These are phyloP conservation scores for Gnatocerus cornutus DNA, from an alignment of 2,888 invertebrate species.

Conservation along the genomic window DNA sequence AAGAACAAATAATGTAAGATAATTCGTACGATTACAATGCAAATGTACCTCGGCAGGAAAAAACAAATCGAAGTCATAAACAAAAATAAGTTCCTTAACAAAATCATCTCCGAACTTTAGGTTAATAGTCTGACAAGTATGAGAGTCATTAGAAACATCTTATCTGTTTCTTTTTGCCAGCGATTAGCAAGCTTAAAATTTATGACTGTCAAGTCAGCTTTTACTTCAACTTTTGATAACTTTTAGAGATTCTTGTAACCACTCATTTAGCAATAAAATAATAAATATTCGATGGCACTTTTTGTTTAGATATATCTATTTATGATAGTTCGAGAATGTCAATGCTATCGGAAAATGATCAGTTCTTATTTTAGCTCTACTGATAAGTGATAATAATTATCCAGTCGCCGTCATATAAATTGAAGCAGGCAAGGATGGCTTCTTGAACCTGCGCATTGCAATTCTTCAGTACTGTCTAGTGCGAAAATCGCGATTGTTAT, in stretches of 20 bases:
- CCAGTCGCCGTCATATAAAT: not conserved
- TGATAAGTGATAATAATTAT: conserved; percentile 11
- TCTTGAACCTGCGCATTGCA: not conserved
- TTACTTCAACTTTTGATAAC: too few relatives aligned
- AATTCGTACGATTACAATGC: too few relatives aligned
- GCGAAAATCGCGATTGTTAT: conserved; percentile 11
- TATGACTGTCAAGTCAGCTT: not conserved
- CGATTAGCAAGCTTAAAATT: not conserved
- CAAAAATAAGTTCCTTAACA: too few relatives aligned
- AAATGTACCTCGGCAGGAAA: too few relatives aligned
- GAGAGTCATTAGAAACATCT: too few relatives aligned
- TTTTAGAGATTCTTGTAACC: too few relatives aligned
- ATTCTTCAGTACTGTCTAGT: not conserved
- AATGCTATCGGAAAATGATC: conserved; percentile 7
- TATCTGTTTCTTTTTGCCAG: too few relatives aligned
- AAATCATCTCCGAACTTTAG: too few relatives aligned
- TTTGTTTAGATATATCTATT: conserved; percentile 21
- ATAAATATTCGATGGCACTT: not conserved
- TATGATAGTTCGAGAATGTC: not conserved
- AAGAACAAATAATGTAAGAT: too few relatives aligned
- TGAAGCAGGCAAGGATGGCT: conserved; percentile 2
- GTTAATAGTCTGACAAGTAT: too few relatives aligned
- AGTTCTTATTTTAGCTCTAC: not conserved
- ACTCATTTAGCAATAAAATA: too few relatives aligned
- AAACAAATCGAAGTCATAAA: too few relatives aligned